A percentile compares a stretch with the other conserved stretches of the same genome.
Evolutionary conservation across 1,140 invertebrate species (phyloP).

Genomic region (Vollenhovia emeryi): DNA sequence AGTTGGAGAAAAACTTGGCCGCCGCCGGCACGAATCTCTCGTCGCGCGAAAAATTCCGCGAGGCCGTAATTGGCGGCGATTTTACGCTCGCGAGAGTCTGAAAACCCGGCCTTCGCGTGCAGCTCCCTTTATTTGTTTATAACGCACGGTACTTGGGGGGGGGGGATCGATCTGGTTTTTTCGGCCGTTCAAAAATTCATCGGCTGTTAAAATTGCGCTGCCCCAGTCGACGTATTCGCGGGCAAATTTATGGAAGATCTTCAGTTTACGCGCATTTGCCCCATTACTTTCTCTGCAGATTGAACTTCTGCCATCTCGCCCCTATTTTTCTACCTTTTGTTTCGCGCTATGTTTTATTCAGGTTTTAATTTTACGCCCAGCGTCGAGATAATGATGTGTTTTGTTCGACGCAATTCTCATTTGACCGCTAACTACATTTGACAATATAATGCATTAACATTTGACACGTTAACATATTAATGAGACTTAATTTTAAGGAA

Average conservation of each 20-base stretch:
- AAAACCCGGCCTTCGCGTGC: background rate
- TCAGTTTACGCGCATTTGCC: background rate
- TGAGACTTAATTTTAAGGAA: no score
- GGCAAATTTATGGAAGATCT: background rate
- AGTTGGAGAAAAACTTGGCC: background rate
- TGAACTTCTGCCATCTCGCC: background rate
- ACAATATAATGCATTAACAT: no score
- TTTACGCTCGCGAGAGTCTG: background rate
- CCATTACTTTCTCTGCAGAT: background rate
- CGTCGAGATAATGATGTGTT: conserved; percentile 22
- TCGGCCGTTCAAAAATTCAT: no score
- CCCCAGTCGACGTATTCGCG: no score
- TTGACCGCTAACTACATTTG: no score
- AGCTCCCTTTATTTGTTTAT: background rate
- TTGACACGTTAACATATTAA: no score
- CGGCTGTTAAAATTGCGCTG: no score
- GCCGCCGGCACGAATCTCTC: background rate
- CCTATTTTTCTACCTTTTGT: background rate
- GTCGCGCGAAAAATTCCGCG: background rate
- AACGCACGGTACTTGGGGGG: no score
- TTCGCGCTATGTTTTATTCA: background rate
- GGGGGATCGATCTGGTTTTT: no score
- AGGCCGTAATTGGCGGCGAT: background rate
- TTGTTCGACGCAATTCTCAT: background rate
- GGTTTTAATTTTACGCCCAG: background rate